A percentile compares a stretch with the other conserved stretches of the same genome.
These are phyloP conservation scores for Dasyprocta punctata DNA, from an alignment of 2,113 vertebrate genomes.

Conservation along the genomic window DNA sequence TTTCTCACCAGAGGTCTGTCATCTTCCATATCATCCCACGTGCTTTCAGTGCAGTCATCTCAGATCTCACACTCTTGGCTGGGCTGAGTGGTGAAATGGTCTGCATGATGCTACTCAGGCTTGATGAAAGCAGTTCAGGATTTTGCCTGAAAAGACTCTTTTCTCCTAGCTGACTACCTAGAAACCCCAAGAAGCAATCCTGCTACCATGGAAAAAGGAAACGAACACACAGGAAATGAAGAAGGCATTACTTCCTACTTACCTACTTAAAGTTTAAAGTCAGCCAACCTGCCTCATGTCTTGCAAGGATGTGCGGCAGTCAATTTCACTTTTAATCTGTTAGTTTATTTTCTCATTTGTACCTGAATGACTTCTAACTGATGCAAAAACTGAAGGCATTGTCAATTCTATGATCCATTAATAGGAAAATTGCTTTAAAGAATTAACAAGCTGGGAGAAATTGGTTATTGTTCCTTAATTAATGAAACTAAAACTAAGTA, in stretches of 20 bases:
- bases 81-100: background rate
- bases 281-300: background rate
- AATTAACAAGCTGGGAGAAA: background rate
- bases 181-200: background rate
- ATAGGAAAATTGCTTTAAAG: background rate
- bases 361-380: background rate
- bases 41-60: no score
- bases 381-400: background rate
- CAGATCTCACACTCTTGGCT: fast-evolving
- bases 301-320: background rate
- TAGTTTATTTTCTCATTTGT: background rate
- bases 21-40: no score
- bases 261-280: background rate
- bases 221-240: background rate
- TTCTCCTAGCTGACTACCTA: background rate
- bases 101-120: background rate
- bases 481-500: slow-evolving; percentile 9
- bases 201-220: background rate
- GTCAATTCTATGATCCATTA: background rate
- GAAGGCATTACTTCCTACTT: background rate
- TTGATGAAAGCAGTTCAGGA: background rate
- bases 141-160: background rate
- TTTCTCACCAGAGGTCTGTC: background rate
- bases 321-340: background rate
- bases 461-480: slow-evolving; percentile 15